A percentile compares a stretch with the other conserved stretches of the same genome.
Evolutionary conservation across 2,797 vertebrate genomes (phyloP).

Genomic region (Danio jaintianensis): DNA sequence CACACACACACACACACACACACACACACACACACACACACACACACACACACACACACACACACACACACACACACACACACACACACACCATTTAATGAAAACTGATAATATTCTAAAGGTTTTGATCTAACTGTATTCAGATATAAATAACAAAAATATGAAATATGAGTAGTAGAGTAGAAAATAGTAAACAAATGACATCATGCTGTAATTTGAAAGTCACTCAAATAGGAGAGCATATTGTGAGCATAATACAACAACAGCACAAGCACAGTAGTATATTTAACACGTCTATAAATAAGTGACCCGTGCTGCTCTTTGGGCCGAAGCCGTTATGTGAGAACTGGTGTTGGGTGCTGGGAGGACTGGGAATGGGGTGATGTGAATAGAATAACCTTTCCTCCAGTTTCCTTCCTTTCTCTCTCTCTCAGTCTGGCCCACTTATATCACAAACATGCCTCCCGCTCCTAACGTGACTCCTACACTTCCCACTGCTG

Average conservation of each 20-base stretch:
- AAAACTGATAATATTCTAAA: neutral
- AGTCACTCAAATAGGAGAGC: neutral
- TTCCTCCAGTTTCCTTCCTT: slow-evolving; percentile 80
- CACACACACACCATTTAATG: slow-evolving; percentile 3
- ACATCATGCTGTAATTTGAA: neutral
- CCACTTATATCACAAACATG: slow-evolving; percentile 75
- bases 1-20: neutral
- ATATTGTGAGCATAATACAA: neutral
- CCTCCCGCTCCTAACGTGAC: slow-evolving; percentile 63
- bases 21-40: neutral
- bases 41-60: neutral
- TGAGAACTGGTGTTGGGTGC: slow-evolving; percentile 47
- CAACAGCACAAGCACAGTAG: slow-evolving; percentile 31
- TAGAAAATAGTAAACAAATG: neutral
- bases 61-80: neutral
- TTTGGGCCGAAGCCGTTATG: slow-evolving; percentile 64
- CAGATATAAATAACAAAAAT: neutral
- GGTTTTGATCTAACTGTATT: neutral
- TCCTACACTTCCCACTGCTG: slow-evolving; percentile 54
- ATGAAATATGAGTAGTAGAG: neutral
- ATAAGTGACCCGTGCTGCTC: slow-evolving; percentile 63
- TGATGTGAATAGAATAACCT: slow-evolving; percentile 77
- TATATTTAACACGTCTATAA: slow-evolving; percentile 75
- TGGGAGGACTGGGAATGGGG: slow-evolving; percentile 68
- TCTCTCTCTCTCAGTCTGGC: slow-evolving; percentile 67